Evolutionary conservation across 2,888 invertebrate species (phyloP), one percentile per base, ranked within the genome.

Genomic region (Clivina fossor): DNA sequence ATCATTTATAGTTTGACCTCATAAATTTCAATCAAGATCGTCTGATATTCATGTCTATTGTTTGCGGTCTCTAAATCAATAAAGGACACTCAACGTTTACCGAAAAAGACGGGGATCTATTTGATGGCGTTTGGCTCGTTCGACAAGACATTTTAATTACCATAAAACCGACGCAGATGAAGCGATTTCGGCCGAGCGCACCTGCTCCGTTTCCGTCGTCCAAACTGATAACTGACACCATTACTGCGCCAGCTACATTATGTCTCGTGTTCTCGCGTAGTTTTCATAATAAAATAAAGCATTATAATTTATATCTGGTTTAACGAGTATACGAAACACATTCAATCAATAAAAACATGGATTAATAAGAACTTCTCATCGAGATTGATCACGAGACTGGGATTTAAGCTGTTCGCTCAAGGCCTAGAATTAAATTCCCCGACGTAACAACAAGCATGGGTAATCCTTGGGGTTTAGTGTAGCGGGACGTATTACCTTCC

Each of bases 131-230:
- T 44, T 15, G 35, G 26, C 22, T 67, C 65, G 67, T 51, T 68
- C 60, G 62, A 66, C 64, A 37, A 69, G 72, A 73, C 72, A 69
- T 72, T 73, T 73, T 73, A 72, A 73, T 73, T 73, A 72, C 71
- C 64, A 63, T 60, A 61, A 61, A 63, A 67, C 67, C 66, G 54
- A 44, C 64, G 62, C 62, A 59, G 62, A 61, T 60, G 63, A 60
- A 62, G 59, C 60, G 58, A 58, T 54, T 61, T 30, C 33, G 22
- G 33, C n/a, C 22, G 11, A 20, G 13, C 38, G 28, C 51, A 51
- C 33, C 51, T 51, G 51, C n/a, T n/a, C n/a, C 33, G 51, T 13
- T 33, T 13, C 24, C 19, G 3, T 7, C 26, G 26, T 24, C 9
- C 26, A 24, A 24, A 7, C 9, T 24, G 26, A 24, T 24, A 24